Conservation (phyloP, 2,113 vertebrate genomes). For the Gobiocypris rarus region DNA sequence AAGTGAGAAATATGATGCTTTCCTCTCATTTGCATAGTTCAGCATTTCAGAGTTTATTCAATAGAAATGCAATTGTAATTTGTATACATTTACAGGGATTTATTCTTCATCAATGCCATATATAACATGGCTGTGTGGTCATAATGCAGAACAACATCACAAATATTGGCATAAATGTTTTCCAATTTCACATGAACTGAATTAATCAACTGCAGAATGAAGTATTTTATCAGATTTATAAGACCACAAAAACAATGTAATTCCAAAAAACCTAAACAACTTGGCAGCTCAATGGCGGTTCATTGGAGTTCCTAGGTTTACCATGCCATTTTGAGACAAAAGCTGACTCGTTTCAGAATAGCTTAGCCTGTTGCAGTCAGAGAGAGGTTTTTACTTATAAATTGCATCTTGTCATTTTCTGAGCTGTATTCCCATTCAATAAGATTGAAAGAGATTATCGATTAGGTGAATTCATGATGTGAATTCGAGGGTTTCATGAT, state of each 20-base stretch:
- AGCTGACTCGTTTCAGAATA: background rate
- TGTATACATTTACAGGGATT: conserved; percentile 12
- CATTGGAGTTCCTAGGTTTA: background rate
- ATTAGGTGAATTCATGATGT: conserved; percentile 2
- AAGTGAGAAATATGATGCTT: background rate
- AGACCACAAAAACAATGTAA: background rate
- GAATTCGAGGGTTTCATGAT: background rate
- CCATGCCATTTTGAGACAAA: background rate
- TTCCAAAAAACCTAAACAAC: background rate
- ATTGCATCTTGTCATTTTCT: conserved; percentile 2
- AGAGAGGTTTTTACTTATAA: background rate
- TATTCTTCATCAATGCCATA: background rate
- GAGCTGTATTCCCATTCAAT: conserved; percentile 12
- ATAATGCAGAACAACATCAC: background rate
- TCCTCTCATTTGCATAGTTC: conserved; percentile 5
- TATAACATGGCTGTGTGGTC: background rate
- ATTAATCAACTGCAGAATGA: background rate
- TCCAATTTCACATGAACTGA: background rate
- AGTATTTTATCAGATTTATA: background rate
- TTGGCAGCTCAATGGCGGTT: background rate
- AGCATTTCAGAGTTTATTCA: conserved; percentile 21
- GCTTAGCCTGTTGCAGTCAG: background rate
- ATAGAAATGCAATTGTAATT: background rate
- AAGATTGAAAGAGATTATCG: background rate
- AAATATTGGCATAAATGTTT: background rate